Evolutionary conservation across 2,888 invertebrate species (phyloP), one percentile per base, ranked within the genome.

Genomic region (Nymphalis polychloros): DNA sequence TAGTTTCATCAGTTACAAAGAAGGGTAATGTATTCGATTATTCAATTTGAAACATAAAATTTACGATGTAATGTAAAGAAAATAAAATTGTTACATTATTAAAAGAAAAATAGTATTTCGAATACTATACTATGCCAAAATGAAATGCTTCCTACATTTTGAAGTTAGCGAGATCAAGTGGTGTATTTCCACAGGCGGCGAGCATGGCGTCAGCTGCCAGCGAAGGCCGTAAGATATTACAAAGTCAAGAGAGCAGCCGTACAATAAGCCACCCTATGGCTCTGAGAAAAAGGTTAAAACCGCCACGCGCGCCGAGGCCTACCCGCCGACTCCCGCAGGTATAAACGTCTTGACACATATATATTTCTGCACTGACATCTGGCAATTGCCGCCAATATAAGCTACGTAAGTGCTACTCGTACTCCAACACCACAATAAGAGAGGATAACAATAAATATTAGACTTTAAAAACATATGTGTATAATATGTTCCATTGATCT

Each of bases 301-400:
- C 87, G 6, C 86, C 88, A 8, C 79, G 89, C 57, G 87, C 88
- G 57, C 90, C 91, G 4, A 79, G 88, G 61, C 90, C 93, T 27
- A 85, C 87, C 66, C 85, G 87, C 64, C 87, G 93, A 80, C 86
- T 93, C 64, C 93, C 93, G 68, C 94, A 96, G 94, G 96, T 92
- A 82, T 70, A 73, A 71, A 75, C 72, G 64, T 72, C 72, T 74
- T 73, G 73, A 73, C 75, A 74, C 72, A 75, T 75, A 74, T 77
- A 74, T n/a, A n/a, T 77, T 73, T 73, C 63, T 73, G 70, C 64
- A 66, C 69, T 66, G 70, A 72, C 71, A 72, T 73, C 66, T 69
- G 64, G 69, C 69, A 72, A 74, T 73, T 75, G 71, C 72, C 67
- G 64, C 75, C 72, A 72, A 74, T 76, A 70, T 72, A 60, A 59